Conservation (phyloP, 1,140 invertebrate species). For the Eueides isabella region DNA sequence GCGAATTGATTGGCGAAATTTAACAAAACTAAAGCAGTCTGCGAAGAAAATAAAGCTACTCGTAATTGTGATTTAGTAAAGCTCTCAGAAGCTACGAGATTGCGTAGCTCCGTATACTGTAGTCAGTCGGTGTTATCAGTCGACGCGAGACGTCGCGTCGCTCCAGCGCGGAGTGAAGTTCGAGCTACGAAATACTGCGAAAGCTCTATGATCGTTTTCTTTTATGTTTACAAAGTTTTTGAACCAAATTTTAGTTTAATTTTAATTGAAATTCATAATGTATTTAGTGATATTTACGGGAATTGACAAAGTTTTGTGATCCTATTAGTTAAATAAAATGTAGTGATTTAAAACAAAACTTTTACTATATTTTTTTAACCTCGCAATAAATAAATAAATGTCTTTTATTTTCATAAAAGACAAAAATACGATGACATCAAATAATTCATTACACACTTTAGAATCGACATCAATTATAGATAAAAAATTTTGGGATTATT, state of each 20-base stretch:
- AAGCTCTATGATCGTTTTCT: neutral
- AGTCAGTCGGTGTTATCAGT: slow-evolving; percentile 19
- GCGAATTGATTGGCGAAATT: too few relatives aligned
- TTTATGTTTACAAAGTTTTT: too few relatives aligned
- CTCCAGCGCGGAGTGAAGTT: neutral
- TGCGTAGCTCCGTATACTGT: neutral
- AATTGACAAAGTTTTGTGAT: neutral
- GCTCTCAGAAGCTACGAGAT: slow-evolving; percentile 10
- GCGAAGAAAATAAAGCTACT: too few relatives aligned
- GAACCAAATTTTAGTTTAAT: too few relatives aligned
- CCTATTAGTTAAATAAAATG: neutral
- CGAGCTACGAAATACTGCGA: slow-evolving; percentile 10
- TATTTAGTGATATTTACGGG: neutral
- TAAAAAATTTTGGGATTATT: slow-evolving; percentile 61
- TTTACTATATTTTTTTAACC: too few relatives aligned
- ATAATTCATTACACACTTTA: neutral
- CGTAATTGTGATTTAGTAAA: neutral
- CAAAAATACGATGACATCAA: neutral
- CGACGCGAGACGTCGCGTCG: slow-evolving; percentile 11
- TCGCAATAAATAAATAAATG: too few relatives aligned
- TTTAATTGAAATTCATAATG: neutral
- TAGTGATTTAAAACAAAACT: neutral
- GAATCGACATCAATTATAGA: slow-evolving; percentile 38
- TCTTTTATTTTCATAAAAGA: too few relatives aligned
- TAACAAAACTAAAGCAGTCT: too few relatives aligned